Percentiles rank a stretch among this genome's conserved stretches.
Evolutionary conservation across 2,888 invertebrate species (phyloP).

Genomic region (Trissonchulus latispiculum): DNA sequence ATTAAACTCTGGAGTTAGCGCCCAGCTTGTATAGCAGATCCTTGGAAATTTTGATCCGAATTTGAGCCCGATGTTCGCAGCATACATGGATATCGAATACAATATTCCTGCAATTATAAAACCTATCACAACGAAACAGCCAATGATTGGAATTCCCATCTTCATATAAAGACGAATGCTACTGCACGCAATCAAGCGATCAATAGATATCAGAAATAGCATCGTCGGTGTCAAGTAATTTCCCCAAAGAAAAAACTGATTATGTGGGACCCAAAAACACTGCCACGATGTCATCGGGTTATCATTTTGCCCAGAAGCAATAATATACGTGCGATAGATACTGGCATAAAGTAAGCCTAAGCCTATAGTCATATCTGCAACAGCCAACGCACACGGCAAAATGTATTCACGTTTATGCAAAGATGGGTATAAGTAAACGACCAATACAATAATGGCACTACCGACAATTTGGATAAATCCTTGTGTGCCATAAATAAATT

Average conservation of each 20-base stretch:
- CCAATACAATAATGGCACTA: no score
- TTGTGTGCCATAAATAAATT: no score
- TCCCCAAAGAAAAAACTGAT: background rate
- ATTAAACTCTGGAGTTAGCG: background rate
- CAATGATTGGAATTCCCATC: background rate
- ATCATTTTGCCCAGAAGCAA: no score
- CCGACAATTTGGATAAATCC: no score
- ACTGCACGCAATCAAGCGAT: background rate
- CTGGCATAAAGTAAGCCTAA: no score
- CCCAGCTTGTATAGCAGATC: background rate
- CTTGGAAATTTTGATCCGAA: background rate
- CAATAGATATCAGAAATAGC: background rate
- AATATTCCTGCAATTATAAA: background rate
- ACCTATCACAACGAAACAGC: background rate
- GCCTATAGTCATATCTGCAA: no score
- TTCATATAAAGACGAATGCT: background rate
- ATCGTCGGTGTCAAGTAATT: background rate
- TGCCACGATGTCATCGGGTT: background rate
- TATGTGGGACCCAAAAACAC: background rate
- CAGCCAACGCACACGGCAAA: no score
- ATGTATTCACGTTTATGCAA: no score
- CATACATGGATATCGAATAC: background rate
- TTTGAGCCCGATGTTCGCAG: background rate
- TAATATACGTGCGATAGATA: no score
- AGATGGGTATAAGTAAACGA: no score